These are phyloP conservation scores for Petrocephalus zakoni DNA, from an alignment of 2,113 vertebrate species.

Conservation along the genomic window DNA sequence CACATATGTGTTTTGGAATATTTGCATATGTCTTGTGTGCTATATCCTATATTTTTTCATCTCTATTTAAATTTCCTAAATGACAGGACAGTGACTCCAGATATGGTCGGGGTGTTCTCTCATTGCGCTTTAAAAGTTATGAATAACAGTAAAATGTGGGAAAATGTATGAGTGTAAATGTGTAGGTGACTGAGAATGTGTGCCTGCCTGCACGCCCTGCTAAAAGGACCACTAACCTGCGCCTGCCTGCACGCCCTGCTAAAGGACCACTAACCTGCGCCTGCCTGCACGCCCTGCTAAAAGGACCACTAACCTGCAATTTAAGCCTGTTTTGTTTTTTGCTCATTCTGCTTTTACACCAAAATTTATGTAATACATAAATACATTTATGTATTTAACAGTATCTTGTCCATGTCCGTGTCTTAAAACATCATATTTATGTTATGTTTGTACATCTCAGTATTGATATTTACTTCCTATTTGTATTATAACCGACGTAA, in stretches of 20 bases:
- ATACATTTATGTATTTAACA: background rate
- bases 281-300: background rate
- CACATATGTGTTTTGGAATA: too few species aligned
- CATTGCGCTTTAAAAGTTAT: background rate
- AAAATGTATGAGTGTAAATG: background rate
- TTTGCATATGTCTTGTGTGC: background rate
- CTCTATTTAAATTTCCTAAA: background rate
- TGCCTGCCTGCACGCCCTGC: background rate
- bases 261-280: background rate
- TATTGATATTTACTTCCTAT: background rate
- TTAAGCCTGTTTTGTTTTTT: background rate
- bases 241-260: background rate
- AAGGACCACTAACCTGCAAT: background rate
- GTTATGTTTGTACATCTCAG: background rate
- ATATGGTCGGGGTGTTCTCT: background rate
- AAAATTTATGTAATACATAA: background rate
- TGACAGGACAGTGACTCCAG: background rate
- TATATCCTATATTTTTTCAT: background rate
- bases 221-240: background rate
- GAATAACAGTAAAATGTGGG: background rate
- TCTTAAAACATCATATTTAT: background rate
- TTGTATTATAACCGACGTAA: background rate
- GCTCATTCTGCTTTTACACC: background rate
- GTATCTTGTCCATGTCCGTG: background rate
- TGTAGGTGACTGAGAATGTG: background rate